Evolutionary conservation across 2,888 invertebrate species (phyloP).

Genomic region (Lasius platythorax): DNA sequence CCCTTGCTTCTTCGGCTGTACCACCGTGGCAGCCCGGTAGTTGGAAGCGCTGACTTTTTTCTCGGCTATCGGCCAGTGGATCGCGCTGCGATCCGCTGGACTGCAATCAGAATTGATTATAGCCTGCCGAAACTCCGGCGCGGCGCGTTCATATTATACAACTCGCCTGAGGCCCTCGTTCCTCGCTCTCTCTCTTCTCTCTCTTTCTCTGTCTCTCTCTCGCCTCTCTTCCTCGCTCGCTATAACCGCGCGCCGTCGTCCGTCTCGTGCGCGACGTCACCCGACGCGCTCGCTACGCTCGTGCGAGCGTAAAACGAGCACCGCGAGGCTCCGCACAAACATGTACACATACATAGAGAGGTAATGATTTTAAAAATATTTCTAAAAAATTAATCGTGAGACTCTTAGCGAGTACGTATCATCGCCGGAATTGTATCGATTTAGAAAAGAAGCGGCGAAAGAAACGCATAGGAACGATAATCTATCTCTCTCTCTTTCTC

Average conservation of each 20-base stretch:
- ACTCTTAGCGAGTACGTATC: background rate
- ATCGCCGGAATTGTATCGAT: background rate
- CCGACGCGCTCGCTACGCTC: conserved; percentile 65
- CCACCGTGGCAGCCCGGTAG: conserved; percentile 80
- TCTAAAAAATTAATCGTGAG: conserved; percentile 8
- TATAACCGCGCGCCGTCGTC: conserved; percentile 61
- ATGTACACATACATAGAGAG: background rate
- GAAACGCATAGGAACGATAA: conserved; percentile 35
- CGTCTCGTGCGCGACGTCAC: conserved; percentile 74
- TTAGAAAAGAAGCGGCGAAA: background rate
- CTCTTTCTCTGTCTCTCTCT: conserved; percentile 6
- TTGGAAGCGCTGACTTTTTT: conserved; percentile 83
- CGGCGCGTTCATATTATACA: conserved; percentile 83
- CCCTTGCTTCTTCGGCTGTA: conserved; percentile 56
- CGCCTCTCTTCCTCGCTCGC: conserved; percentile 50
- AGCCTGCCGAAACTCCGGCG: conserved; percentile 85
- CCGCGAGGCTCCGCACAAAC: background rate
- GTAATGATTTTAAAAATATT: conserved; percentile 9
- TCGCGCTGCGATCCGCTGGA: conserved; percentile 83
- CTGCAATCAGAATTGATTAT: conserved; percentile 86
- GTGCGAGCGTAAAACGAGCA: conserved; percentile 17
- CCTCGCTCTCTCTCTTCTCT: conserved; percentile 54
- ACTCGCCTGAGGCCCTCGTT: conserved; percentile 78
- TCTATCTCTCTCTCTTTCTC: background rate
- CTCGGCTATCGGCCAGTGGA: conserved; percentile 84